These are phyloP conservation scores for Calliphora vomitoria DNA, from an alignment of 2,888 invertebrate genomes.

Conservation along the genomic window DNA sequence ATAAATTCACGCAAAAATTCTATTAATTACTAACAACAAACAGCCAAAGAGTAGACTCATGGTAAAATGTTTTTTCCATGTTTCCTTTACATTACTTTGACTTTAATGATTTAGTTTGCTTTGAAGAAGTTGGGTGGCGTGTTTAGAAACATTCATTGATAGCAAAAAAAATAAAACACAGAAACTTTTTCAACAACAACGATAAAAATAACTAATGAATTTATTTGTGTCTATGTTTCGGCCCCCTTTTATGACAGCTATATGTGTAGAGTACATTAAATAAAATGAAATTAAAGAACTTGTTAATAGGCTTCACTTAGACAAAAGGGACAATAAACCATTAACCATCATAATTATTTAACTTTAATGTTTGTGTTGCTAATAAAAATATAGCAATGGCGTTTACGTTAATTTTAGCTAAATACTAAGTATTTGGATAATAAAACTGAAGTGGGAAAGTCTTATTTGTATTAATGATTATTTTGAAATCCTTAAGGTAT, in stretches of 20 bases:
- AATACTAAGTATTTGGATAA: not conserved
- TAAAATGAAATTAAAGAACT: slow-evolving; percentile 31
- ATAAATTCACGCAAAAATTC: slow-evolving; percentile 19
- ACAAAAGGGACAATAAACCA: slow-evolving; percentile 7
- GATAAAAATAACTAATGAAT: slow-evolving; percentile 55
- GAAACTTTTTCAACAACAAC: slow-evolving; percentile 45
- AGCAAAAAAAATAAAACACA: not conserved
- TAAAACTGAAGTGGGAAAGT: slow-evolving; percentile 12
- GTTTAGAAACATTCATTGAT: slow-evolving; percentile 30
- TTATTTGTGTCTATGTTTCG: slow-evolving; percentile 12
- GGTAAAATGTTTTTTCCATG: not conserved
- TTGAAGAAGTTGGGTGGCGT: slow-evolving; percentile 35
- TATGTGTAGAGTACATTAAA: not conserved
- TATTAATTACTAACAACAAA: slow-evolving; percentile 35
- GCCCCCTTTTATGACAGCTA: not conserved
- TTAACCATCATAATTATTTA: slow-evolving; percentile 34
- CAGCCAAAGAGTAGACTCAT: not conserved
- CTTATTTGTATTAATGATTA: not conserved
- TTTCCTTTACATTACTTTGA: not conserved
- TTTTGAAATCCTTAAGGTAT: not conserved
- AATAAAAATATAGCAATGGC: not conserved
- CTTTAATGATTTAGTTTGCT: slow-evolving; percentile 36
- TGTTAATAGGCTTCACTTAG: slow-evolving; percentile 3
- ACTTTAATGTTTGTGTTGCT: not conserved
- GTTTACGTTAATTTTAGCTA: not conserved